Evolutionary conservation across 2,888 invertebrate species (phyloP).

Genomic region (Coleophora flavipennella): DNA sequence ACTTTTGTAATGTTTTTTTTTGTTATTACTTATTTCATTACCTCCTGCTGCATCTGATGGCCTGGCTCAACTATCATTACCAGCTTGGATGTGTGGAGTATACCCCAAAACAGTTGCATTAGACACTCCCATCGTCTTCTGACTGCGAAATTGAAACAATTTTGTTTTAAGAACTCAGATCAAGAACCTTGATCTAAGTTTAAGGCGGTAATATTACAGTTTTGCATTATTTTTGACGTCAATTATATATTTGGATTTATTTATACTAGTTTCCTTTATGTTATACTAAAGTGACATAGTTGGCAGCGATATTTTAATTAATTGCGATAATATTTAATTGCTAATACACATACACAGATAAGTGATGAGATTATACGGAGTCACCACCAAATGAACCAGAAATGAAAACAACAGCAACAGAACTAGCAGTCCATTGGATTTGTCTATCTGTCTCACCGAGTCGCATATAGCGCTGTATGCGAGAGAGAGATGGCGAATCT

Average conservation of each 20-base stretch:
- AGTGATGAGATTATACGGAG: conserved; percentile 57
- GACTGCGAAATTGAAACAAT: no score
- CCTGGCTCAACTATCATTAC: conserved; percentile 58
- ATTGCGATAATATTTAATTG: background rate
- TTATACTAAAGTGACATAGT: no score
- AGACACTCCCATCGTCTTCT: background rate
- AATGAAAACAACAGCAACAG: conserved; percentile 45
- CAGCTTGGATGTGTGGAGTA: conserved; percentile 41
- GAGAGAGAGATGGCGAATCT: conserved; percentile 36
- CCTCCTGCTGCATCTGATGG: conserved; percentile 44
- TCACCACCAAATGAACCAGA: conserved; percentile 62
- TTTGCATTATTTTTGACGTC: no score
- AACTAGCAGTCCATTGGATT: conserved; percentile 40
- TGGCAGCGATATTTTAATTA: no score
- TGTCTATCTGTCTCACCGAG: conserved; percentile 42
- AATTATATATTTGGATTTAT: no score
- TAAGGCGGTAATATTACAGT: no score
- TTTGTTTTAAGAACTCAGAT: no score
- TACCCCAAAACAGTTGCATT: conserved; percentile 46
- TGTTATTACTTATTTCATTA: no score
- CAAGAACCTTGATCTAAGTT: no score
- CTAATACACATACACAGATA: conserved; percentile 27
- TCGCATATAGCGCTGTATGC: conserved; percentile 51
- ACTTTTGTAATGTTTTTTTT: no score
- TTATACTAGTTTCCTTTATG: no score